Base-by-base conservation (phyloP, 2,888 invertebrate species). In the Polietes domitor region DNA sequence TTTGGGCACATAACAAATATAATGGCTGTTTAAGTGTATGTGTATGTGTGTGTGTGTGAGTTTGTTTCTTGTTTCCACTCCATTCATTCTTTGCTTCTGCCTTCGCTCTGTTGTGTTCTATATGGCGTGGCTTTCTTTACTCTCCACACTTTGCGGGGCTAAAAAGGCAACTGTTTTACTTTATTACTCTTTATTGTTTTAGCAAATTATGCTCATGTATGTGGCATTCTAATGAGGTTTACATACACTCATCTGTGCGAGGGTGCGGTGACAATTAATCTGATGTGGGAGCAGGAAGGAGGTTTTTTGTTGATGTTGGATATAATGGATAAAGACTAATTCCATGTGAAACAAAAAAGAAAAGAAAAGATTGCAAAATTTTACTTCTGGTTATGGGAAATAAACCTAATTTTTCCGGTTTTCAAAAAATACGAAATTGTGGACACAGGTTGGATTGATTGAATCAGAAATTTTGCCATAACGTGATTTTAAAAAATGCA, bases 181-280 rank as follows among this genome's bases (percentile, higher is more conserved):
- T 82, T 80, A 78, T 80, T 85, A 76, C 79, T 76, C 70, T 79
- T 80, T 81, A 78, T 83, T 85, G 81, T 85, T 81, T 85, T 81
- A 83, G 83, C 77, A 81, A 85, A 83, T 85, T 85, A 83, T 77
- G 70, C 82, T 83, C 72, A 53, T 83, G 71, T 81, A 74, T 81
- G 85, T 78, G 73, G 81, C 77, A 81, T 79, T 83, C 65, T 85
- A 85, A 85, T 85, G 79, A 81, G 83, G 55, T 77, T 80, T 58
- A 61, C 26, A 74, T 47, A 50, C 37, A 75, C 41, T 58, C 32
- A 55, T 81, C 55, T 9, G 37, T 37, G 37, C 32, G 32, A 32
- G 7, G 32, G 32, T 32, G 32, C 32, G 32, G 32, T 32, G n/a
- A n/a, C n/a, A n/a, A n/a, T n/a, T n/a, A n/a, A n/a, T n/a, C n/a